These are phyloP conservation scores for Scaptomyza pallida DNA, from an alignment of 1,140 invertebrate genomes.

Conservation along the genomic window DNA sequence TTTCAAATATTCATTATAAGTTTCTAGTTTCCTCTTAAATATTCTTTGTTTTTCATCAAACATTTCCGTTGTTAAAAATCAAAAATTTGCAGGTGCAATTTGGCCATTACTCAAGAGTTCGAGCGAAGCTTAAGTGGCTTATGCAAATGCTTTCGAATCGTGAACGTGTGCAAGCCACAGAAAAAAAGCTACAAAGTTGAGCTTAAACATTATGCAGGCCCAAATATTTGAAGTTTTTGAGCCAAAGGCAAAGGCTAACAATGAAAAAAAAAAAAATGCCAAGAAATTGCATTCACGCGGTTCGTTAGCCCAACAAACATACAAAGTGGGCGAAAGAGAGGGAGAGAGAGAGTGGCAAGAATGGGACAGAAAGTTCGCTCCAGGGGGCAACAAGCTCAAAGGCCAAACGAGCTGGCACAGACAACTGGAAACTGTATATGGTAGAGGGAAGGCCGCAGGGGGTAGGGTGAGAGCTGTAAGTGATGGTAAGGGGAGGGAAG, in stretches of 20 bases:
- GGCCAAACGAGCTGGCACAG: constrained; percentile 63
- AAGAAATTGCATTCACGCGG: constrained; percentile 79
- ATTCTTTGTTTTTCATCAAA: no score
- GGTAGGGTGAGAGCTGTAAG: no score
- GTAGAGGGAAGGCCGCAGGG: background rate
- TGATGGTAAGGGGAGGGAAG: background rate
- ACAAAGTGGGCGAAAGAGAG: background rate
- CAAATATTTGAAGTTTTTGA: constrained; percentile 60
- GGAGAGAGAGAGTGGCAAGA: background rate
- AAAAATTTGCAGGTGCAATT: constrained; percentile 4
- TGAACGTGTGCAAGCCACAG: constrained; percentile 1
- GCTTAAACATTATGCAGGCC: constrained; percentile 50
- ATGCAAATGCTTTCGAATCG: constrained; percentile 39
- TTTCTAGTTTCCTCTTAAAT: no score
- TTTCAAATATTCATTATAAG: no score
- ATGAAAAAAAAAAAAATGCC: constrained; percentile 28
- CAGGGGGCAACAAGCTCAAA: constrained; percentile 52
- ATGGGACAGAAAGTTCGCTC: background rate
- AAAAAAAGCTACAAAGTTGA: constrained; percentile 23
- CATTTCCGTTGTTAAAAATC: no score
- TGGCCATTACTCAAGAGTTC: constrained; percentile 5
- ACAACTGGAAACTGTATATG: constrained; percentile 29
- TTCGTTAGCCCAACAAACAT: constrained; percentile 78
- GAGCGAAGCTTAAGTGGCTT: constrained; percentile 38
- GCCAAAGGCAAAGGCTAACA: constrained; percentile 45